These are phyloP conservation scores for Panzeria rudis DNA, from an alignment of 2,888 invertebrate genomes.

Conservation along the genomic window DNA sequence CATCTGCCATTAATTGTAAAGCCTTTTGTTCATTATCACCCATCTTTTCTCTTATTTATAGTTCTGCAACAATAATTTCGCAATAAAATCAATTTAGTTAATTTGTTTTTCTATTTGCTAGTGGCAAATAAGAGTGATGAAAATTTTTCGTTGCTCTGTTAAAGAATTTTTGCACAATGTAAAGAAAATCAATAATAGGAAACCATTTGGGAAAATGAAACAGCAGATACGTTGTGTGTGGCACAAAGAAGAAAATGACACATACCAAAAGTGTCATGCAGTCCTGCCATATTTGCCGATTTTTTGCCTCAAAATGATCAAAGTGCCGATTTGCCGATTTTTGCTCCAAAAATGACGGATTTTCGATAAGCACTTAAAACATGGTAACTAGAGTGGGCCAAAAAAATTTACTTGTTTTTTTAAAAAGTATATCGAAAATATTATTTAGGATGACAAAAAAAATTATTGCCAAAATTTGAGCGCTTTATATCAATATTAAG, in stretches of 20 bases:
- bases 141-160: slow-evolving; percentile 71
- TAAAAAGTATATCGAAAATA: no score
- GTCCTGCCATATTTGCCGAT: no score
- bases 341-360: no score
- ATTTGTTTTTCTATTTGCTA: slow-evolving; percentile 38
- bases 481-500: no score
- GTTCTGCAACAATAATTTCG: slow-evolving; percentile 3
- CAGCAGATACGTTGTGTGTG: slow-evolving; percentile 22
- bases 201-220: slow-evolving; percentile 58
- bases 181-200: slow-evolving; percentile 69
- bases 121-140: slow-evolving; percentile 59
- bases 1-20: slow-evolving; percentile 95
- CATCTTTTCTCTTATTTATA: slow-evolving; percentile 85
- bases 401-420: no score
- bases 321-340: no score
- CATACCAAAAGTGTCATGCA: slow-evolving; percentile 51
- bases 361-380: no score
- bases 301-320: no score
- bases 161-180: slow-evolving; percentile 68
- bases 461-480: no score
- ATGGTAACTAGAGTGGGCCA: no score
- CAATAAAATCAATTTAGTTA: slow-evolving; percentile 36
- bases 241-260: slow-evolving; percentile 37
- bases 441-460: no score
- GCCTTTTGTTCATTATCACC: slow-evolving; percentile 97